These are phyloP conservation scores for Oreortyx pictus DNA, from an alignment of 2,797 vertebrate species.

Conservation along the genomic window DNA sequence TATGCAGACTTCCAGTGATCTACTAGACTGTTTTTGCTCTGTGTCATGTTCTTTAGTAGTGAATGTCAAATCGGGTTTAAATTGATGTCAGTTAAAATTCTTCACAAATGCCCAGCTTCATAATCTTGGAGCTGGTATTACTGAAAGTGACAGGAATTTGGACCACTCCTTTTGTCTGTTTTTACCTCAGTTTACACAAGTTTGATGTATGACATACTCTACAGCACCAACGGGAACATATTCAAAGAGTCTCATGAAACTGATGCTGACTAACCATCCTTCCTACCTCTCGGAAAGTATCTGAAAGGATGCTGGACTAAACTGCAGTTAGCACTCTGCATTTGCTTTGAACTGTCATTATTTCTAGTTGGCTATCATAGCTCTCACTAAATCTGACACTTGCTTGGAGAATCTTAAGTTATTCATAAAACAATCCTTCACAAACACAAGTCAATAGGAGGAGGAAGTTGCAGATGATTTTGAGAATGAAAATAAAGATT, in stretches of 20 bases:
- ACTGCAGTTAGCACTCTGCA: background rate
- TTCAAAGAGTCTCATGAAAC: background rate
- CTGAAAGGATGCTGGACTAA: background rate
- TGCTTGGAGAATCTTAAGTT: background rate
- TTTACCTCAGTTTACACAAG: background rate
- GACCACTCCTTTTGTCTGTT: background rate
- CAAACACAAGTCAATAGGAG: background rate
- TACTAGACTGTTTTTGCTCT: background rate
- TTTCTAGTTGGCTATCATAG: background rate
- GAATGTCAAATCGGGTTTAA: background rate
- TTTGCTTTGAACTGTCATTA: background rate
- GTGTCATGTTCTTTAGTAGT: background rate
- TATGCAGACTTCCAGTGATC: background rate
- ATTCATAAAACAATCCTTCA: background rate
- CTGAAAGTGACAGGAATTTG: background rate
- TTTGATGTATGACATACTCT: background rate
- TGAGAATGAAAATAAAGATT: background rate
- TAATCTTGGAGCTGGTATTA: background rate
- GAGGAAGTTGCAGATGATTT: background rate
- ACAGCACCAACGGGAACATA: background rate
- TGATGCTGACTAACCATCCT: background rate
- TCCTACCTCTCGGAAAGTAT: background rate
- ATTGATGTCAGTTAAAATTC: background rate
- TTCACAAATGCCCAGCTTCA: background rate
- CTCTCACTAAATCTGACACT: background rate